These are phyloP conservation scores for Halcyon chelicuti DNA, from an alignment of 2,797 vertebrate species.

Conservation along the genomic window DNA sequence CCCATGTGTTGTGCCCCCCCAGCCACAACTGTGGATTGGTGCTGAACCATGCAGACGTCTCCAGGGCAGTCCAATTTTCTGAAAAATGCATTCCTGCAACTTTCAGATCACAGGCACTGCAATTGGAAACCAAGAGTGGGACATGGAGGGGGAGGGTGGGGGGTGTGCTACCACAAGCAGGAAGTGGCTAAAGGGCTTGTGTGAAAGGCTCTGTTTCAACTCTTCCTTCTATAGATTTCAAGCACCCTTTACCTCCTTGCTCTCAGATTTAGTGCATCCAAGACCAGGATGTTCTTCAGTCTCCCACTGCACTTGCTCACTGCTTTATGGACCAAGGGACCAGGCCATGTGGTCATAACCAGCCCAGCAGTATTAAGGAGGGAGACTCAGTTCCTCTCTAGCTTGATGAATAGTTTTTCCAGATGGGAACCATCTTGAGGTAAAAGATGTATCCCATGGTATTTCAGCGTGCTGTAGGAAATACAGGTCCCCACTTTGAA, in stretches of 20 bases:
- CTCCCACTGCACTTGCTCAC: background rate
- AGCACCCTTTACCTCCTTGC: background rate
- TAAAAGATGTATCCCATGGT: background rate
- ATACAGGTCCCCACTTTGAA: background rate
- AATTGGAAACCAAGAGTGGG: background rate
- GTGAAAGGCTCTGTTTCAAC: background rate
- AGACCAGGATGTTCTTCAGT: background rate
- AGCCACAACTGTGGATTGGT: background rate
- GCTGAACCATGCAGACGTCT: background rate
- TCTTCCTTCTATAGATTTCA: background rate
- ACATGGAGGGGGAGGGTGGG: background rate
- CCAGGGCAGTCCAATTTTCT: background rate
- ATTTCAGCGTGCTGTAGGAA: background rate
- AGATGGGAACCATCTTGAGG: background rate
- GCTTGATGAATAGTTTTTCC: background rate
- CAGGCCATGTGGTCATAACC: background rate
- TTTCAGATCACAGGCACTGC: background rate
- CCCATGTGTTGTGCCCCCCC: background rate
- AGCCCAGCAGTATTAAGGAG: background rate
- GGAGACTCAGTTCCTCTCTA: background rate
- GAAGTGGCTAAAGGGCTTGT: background rate
- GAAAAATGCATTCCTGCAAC: background rate
- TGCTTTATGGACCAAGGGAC: background rate
- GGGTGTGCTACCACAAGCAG: background rate
- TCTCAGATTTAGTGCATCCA: background rate